phyloP scores from a whole-genome alignment of 2,797 vertebrate genomes.

The Cichlasoma orientale region DNA sequence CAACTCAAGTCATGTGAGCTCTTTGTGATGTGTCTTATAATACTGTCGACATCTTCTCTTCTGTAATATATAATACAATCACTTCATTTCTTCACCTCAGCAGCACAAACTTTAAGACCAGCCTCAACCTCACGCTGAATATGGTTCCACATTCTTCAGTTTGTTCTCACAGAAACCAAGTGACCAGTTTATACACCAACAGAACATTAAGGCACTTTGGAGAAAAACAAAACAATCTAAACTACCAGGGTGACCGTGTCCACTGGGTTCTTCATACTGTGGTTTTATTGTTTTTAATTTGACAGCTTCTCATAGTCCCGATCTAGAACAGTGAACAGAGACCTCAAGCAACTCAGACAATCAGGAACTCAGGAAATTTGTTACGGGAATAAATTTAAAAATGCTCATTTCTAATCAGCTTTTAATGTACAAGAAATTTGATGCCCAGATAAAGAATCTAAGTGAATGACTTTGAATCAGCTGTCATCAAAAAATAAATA shows the following conservation, averaged over 20 bases:
- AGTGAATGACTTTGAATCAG: neutral
- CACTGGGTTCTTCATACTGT: neutral
- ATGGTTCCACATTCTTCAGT: neutral
- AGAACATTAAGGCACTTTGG: constrained; percentile 64
- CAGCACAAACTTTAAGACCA: neutral
- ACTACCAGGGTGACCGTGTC: neutral
- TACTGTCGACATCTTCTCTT: constrained; percentile 12
- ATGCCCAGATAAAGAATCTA: neutral
- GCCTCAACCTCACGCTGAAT: neutral
- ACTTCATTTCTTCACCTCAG: constrained; percentile 13
- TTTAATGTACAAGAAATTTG: neutral
- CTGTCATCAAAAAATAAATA: too few relatives aligned
- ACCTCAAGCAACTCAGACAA: neutral
- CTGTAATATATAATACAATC: constrained; percentile 9
- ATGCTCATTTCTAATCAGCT: neutral
- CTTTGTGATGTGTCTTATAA: constrained; percentile 24
- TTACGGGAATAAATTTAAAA: neutral
- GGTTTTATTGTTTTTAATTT: too few relatives aligned
- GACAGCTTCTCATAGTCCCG: neutral
- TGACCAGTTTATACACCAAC: neutral
- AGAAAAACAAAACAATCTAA: constrained; percentile 17
- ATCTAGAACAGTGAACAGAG: neutral
- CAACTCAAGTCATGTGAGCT: constrained; percentile 32
- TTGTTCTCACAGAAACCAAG: neutral
- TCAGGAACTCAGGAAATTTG: neutral